Evolutionary conservation across 1,140 invertebrate species (phyloP), one percentile per base, ranked within the genome.

Genomic region (Drosophila hydei): DNA sequence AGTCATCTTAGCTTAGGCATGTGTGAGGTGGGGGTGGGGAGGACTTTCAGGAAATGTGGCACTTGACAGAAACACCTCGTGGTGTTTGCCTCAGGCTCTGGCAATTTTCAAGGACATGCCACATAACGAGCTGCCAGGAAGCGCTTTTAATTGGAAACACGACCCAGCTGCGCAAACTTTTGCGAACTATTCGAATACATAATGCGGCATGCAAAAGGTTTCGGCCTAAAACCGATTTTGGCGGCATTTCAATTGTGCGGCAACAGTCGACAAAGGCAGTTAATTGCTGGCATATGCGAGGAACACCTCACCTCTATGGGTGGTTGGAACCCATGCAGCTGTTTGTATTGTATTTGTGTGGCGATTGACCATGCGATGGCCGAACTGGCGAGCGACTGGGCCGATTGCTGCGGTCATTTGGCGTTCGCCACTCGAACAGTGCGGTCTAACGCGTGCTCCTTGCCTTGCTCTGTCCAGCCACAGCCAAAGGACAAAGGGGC

Each of bases 381-480:
- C 77, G 63, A 77, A 40, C 33, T 19, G 47, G 30, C 36, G 48
- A 25, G 38, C 67, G 73, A 70, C n/a, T n/a, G 58, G 30, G 50
- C 59, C 36, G 38, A 63, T 27, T 50, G 19, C 69, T 62, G 42
- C 55, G 81, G 81, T 87, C 81, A 87, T 87, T 87, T 87, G 83
- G 77, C 75, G 61, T 87, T 87, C 63, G 81, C 81, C 83, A 81
- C 51, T 81, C 78, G 78, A 88, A 61, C 55, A 47, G 77, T 72
- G 83, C 81, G 81, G 77, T 81, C 72, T 70, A 23, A 71, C 67
- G 72, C 72, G 83, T 81, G 77, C 60, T 77, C 75, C 81, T 76
- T 68, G 60, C 51, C 21, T 33, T 33, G 30, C 30, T 33, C 3
- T 33, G 72, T 59, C 48, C 56, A 47, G 21, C 27, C 45, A 36